phyloP scores from a whole-genome alignment of 2,113 vertebrate genomes.

The Tinamus guttatus region DNA sequence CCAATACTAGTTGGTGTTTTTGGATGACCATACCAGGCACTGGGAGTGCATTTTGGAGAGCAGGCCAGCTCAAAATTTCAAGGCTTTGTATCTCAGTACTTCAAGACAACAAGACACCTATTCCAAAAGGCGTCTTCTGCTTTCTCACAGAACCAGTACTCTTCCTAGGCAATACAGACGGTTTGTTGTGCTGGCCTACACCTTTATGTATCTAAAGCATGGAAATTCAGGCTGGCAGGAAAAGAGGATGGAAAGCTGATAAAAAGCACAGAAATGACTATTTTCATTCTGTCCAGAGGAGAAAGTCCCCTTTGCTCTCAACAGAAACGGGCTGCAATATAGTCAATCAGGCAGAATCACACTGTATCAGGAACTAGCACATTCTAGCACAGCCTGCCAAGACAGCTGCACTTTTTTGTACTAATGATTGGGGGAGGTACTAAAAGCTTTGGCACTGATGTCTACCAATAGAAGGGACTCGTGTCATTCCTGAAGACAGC shows the following conservation, averaged over 20 bases:
- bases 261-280: too few species aligned
- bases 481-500: background rate
- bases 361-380: background rate
- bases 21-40: background rate
- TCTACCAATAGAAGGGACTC: background rate
- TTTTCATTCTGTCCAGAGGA: too few species aligned
- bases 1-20: background rate
- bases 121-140: background rate
- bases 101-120: background rate
- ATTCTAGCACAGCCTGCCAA: constrained; percentile 24
- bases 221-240: too few species aligned
- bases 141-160: background rate
- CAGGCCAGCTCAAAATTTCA: background rate
- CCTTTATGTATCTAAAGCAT: too few species aligned
- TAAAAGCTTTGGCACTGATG: constrained; percentile 17
- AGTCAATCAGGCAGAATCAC: background rate
- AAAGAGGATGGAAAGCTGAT: too few species aligned
- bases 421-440: constrained; percentile 2
- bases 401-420: constrained; percentile 8
- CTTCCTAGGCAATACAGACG: background rate
- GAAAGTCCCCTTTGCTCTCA: too few species aligned
- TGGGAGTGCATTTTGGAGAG: background rate
- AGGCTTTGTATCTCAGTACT: background rate
- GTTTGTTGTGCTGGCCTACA: background rate
- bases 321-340: too few species aligned